Conservation (phyloP, 2,113 vertebrate species). For the Pseudorectes ferrugineus region DNA sequence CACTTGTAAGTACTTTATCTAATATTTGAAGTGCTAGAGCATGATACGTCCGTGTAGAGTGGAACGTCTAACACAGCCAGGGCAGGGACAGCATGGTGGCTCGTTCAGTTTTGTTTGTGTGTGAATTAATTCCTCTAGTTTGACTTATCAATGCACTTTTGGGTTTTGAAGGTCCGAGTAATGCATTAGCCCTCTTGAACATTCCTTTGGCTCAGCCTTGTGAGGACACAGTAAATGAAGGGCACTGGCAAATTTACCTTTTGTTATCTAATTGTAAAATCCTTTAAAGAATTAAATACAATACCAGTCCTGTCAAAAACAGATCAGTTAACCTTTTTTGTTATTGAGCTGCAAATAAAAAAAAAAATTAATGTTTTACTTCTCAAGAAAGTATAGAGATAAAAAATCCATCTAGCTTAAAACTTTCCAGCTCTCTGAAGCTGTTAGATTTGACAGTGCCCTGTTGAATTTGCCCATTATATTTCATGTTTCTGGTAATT, state of each 20-base stretch:
- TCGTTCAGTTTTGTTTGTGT: constrained; percentile 19
- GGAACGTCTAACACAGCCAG: constrained; percentile 15
- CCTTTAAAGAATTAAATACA: not conserved
- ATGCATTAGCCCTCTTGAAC: not conserved
- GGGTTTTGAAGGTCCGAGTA: not conserved
- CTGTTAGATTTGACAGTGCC: not conserved
- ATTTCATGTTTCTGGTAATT: constrained; percentile 12
- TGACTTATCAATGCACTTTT: constrained; percentile 7
- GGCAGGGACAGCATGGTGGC: constrained; percentile 60
- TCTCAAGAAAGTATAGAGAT: not conserved
- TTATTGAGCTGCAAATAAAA: not conserved
- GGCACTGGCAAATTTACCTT: constrained; percentile 21
- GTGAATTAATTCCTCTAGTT: constrained; percentile 23
- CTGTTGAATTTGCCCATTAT: not conserved
- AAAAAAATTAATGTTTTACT: not conserved
- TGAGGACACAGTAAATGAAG: constrained; percentile 10
- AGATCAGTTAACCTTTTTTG: not conserved
- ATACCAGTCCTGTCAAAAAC: not conserved
- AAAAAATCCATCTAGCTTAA: not conserved
- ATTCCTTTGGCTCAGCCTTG: not conserved
- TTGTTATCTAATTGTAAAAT: not conserved
- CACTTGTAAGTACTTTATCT: not conserved
- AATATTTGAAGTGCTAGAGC: constrained; percentile 38
- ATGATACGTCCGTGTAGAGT: constrained; percentile 1
- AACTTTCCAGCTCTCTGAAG: not conserved